Conservation (phyloP, 2,113 vertebrate genomes). For the Talpa occidentalis region DNA sequence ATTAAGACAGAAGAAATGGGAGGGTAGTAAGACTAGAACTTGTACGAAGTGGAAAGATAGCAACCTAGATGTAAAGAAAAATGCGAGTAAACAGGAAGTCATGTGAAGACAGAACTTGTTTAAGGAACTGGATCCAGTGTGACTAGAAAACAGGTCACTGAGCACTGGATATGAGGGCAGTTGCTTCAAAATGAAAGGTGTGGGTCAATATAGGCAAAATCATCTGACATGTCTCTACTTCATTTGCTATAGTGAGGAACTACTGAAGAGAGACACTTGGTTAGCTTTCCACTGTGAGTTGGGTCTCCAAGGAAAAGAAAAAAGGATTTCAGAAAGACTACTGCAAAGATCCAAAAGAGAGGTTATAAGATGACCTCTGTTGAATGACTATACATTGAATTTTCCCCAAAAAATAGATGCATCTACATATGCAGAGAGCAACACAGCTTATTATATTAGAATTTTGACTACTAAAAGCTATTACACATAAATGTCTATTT, state of each 20-base stretch:
- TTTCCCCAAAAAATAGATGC: neutral
- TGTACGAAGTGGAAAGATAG: neutral
- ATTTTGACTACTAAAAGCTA: neutral
- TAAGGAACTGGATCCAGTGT: neutral
- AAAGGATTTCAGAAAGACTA: neutral
- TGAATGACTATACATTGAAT: neutral
- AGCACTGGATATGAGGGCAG: neutral
- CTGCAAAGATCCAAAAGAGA: neutral
- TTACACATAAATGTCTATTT: neutral
- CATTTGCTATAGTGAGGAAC: neutral
- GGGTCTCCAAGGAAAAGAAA: neutral
- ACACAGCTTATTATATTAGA: neutral
- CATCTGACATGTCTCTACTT: neutral
- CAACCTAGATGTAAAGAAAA: rapidly evolving
- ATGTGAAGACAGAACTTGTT: neutral
- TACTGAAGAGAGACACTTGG: neutral
- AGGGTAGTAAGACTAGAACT: neutral
- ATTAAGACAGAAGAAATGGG: neutral
- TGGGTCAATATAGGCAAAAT: neutral
- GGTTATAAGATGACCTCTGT: neutral
- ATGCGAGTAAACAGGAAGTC: neutral
- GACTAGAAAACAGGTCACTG: neutral
- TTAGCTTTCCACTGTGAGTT: neutral
- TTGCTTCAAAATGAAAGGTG: neutral
- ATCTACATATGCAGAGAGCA: neutral